These are phyloP conservation scores for Copsychus sechellarum DNA, from an alignment of 2,113 vertebrate genomes.

Conservation along the genomic window DNA sequence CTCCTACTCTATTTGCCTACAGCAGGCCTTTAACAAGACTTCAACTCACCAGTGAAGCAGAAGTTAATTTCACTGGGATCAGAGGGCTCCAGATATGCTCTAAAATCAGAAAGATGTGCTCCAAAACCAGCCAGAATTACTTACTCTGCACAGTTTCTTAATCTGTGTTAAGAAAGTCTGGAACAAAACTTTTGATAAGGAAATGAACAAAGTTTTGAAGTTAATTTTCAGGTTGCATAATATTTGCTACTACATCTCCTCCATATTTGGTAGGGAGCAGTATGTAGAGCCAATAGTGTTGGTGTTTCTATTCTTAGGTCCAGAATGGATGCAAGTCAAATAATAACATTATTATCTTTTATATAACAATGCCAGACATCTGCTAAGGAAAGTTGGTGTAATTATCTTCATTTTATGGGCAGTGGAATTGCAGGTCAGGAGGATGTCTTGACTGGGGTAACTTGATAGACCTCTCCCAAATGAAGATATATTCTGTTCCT, in stretches of 20 bases:
- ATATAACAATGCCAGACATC: neutral
- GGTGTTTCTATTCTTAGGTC: neutral
- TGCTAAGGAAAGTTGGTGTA: neutral
- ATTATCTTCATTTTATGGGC: neutral
- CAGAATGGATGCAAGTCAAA: neutral
- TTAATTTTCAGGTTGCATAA: neutral
- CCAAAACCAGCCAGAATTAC: neutral
- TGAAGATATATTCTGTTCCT: neutral
- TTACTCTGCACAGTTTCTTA: no score
- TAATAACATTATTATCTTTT: neutral
- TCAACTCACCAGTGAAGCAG: neutral
- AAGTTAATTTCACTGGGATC: neutral
- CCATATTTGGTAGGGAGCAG: neutral
- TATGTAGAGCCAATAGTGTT: neutral
- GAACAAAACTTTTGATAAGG: neutral
- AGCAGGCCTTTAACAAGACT: neutral
- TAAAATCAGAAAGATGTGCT: neutral
- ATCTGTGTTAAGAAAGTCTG: neutral
- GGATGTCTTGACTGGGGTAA: neutral
- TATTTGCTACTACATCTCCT: neutral
- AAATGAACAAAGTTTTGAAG: neutral
- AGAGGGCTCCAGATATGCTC: neutral
- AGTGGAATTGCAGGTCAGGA: neutral
- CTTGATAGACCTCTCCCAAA: neutral
- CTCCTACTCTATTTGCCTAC: neutral